phyloP scores from a whole-genome alignment of 2,888 invertebrate genomes.

The Anaspis maculata region DNA sequence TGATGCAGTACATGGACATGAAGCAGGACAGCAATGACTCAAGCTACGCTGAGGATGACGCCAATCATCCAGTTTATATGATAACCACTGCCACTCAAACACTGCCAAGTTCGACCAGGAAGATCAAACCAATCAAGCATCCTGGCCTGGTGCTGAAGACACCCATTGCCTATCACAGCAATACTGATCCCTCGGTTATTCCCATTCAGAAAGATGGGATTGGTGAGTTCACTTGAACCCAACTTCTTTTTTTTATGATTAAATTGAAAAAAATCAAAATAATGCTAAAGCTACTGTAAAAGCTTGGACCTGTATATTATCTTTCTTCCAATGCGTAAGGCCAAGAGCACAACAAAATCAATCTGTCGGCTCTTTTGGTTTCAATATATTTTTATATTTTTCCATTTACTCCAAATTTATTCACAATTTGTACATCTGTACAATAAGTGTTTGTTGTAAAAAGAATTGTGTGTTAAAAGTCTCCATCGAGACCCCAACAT shows the following conservation, averaged over 20 bases:
- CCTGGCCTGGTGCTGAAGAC: constrained; percentile 67
- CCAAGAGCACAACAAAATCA: no score
- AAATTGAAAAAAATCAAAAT: background rate
- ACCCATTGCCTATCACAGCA: constrained; percentile 69
- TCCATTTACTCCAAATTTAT: no score
- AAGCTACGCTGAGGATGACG: constrained; percentile 45
- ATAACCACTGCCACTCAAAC: constrained; percentile 51
- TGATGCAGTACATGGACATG: constrained; percentile 39
- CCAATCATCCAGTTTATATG: constrained; percentile 39
- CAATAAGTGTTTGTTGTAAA: no score
- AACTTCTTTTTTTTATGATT: constrained; percentile 10
- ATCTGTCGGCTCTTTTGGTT: no score
- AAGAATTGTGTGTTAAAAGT: no score
- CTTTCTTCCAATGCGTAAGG: no score
- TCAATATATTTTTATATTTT: no score
- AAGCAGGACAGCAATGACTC: constrained; percentile 41
- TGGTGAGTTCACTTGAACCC: no score
- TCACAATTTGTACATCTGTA: no score
- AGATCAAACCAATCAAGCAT: constrained; percentile 66
- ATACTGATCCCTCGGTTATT: constrained; percentile 76
- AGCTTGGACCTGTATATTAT: no score
- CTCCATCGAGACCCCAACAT: no score
- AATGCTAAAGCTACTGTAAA: background rate
- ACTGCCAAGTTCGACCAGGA: constrained; percentile 47
- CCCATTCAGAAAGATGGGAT: constrained; percentile 84